Evolutionary conservation across 2,888 invertebrate species (phyloP), one percentile per base, ranked within the genome.

Genomic region (Spatulosminthurus flaviceps): DNA sequence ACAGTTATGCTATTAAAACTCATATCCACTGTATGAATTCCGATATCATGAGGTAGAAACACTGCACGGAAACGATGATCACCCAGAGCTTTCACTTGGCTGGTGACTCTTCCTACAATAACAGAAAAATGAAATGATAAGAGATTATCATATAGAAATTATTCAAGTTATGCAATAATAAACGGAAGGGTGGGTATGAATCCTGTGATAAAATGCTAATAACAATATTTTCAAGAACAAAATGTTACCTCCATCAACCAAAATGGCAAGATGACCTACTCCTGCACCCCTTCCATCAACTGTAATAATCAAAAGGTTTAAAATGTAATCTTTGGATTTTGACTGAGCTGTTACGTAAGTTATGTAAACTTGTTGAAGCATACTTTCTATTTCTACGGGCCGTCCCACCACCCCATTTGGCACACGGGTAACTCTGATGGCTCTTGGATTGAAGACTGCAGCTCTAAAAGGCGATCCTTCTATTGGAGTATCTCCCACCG

Each of bases 211-310:
- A 61, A 61, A n/a, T 16, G 61, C 22, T 66, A 29, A 21, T 51
- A 28, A 22, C n/a, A n/a, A n/a, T n/a, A n/a, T n/a, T n/a, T n/a
- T n/a, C n/a, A n/a, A n/a, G n/a, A n/a, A n/a, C n/a, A n/a, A n/a
- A n/a, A 26, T 26, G 13, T 71, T 76, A 4, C 97, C 95, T 60
- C 96, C 97, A 86, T 97, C 97, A 11, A 97, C 97, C 83, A 97
- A 91, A 84, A 98, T 94, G 88, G 98, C 98, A 84, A 98, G 89
- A 88, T 97, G 97, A 21, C 98, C 98, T 1, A 96, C 95, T 51
- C 98, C 98, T n/a, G 98, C 97, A 83, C 92, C 92, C 80, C 95
- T 94, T 79, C 97, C 97, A 88, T 98, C 97, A 88, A 98, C 96
- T 96, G 87, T 60, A 88, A 87, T 83, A 81, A 34, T 1, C 4